Percentiles rank a stretch among this genome's conserved stretches.
Evolutionary conservation across 2,888 invertebrate genomes (phyloP).

Genomic region (Doris montereyensis): DNA sequence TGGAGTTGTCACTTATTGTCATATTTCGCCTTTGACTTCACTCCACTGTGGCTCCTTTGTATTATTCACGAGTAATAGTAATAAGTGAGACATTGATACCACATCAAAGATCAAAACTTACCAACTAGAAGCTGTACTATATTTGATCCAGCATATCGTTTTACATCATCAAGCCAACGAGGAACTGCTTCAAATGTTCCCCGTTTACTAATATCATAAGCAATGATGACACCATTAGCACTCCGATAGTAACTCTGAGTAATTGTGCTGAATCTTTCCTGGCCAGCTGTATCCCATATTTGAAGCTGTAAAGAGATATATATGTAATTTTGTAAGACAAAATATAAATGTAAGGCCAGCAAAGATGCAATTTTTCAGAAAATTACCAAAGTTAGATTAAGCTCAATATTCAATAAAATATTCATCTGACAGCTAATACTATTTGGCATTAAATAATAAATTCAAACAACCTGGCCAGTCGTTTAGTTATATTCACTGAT

Average conservation of each 20-base stretch:
- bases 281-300: slow-evolving; percentile 98
- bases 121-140: slow-evolving; percentile 93
- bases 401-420: no score
- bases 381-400: background rate
- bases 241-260: slow-evolving; percentile 98
- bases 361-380: background rate
- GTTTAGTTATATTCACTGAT: no score
- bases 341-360: background rate
- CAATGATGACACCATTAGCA: slow-evolving; percentile 97
- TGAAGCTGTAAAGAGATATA: slow-evolving; percentile 83
- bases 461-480: no score
- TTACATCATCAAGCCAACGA: slow-evolving; percentile 96
- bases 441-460: no score
- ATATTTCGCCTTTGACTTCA: no score
- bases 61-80: no score
- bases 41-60: no score
- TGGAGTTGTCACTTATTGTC: no score
- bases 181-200: slow-evolving; percentile 92
- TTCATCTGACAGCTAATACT: no score
- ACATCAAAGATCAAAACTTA: no score
- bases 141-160: slow-evolving; percentile 92
- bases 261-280: slow-evolving; percentile 95
- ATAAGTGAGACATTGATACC: no score
- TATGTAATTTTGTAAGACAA: no score
- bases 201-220: slow-evolving; percentile 95